Evolutionary conservation across 2,113 vertebrate species (phyloP).

Genomic region (Falcunculus frontatus): DNA sequence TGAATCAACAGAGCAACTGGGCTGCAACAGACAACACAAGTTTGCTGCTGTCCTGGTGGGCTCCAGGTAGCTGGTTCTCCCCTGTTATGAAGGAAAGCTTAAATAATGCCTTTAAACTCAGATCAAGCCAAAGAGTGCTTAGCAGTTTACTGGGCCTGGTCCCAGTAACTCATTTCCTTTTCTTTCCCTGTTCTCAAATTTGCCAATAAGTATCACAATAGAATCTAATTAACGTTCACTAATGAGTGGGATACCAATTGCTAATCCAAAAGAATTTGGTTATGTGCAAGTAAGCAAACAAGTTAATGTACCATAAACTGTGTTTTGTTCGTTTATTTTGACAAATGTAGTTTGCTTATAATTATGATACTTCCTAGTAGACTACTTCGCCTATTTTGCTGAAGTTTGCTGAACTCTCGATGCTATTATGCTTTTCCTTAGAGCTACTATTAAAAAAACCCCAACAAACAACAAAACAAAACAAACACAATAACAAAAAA

Average conservation of each 20-base stretch:
- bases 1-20: neutral
- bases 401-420: neutral
- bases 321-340: constrained; percentile 47
- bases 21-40: neutral
- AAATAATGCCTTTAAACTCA: neutral
- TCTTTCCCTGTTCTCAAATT: neutral
- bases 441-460: neutral
- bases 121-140: neutral
- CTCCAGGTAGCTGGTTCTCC: neutral
- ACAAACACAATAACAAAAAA: neutral
- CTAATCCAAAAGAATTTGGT: constrained; percentile 25
- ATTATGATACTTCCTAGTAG: constrained; percentile 22
- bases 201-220: neutral
- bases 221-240: constrained; percentile 41
- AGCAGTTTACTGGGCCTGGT: neutral
- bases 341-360: constrained; percentile 26
- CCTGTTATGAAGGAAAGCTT: neutral
- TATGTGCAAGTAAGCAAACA: constrained; percentile 38
- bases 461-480: neutral
- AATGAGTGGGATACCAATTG: constrained; percentile 29
- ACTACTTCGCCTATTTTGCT: neutral
- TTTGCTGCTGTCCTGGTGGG: neutral
- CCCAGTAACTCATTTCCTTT: neutral
- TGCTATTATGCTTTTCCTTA: neutral
- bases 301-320: constrained; percentile 30